Conservation (phyloP, 2,888 invertebrate species). For the Stenodera caucasica region DNA sequence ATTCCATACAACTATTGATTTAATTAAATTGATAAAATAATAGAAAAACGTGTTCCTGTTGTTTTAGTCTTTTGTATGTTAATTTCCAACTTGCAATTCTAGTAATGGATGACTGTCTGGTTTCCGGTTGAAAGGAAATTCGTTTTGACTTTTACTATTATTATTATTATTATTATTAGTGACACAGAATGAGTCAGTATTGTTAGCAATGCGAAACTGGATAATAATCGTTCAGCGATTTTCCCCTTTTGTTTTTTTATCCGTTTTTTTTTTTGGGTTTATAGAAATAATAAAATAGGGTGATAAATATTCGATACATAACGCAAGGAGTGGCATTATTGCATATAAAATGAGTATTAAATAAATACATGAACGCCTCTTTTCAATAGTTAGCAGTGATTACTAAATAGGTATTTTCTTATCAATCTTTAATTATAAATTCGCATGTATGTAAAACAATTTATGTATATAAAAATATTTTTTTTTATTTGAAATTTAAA, state of each 20-base stretch:
- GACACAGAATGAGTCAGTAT: too few relatives aligned
- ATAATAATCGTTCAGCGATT: neutral
- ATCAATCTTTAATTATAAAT: slow-evolving; percentile 1
- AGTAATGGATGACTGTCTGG: neutral
- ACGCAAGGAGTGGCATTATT: neutral
- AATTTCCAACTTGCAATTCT: slow-evolving; percentile 7
- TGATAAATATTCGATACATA: slow-evolving; percentile 4
- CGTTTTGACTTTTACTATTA: neutral
- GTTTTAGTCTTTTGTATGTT: slow-evolving; percentile 5
- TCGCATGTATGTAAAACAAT: neutral
- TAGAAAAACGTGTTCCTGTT: neutral
- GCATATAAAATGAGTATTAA: neutral
- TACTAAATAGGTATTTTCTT: slow-evolving; percentile 3
- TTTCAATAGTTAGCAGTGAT: neutral
- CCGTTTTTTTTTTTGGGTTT: neutral
- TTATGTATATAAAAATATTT: neutral
- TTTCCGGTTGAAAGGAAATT: slow-evolving; percentile 4
- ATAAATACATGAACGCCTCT: neutral
- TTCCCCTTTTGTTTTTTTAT: neutral
- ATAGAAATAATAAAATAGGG: neutral
- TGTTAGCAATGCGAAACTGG: too few relatives aligned
- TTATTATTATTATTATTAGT: neutral
- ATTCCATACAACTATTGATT: neutral
- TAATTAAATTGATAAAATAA: slow-evolving; percentile 1
- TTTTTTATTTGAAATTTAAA: neutral